Base-by-base conservation (phyloP, 1,140 invertebrate genomes). In the Euura lappo region DNA sequence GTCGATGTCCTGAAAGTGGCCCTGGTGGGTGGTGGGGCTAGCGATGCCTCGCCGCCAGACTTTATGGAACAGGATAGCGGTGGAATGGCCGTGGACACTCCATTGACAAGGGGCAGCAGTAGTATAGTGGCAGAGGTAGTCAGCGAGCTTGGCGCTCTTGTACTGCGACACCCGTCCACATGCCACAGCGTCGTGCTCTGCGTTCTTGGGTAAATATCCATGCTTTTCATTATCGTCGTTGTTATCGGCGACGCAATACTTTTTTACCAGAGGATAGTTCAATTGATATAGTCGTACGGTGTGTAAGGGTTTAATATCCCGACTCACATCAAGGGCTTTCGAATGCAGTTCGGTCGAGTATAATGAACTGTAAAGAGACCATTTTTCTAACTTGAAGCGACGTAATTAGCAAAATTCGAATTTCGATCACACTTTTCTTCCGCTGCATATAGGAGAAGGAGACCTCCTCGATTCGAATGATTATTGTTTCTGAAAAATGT, bases 1-100 rank as follows among this genome's bases (percentile, higher is more conserved):
- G 83, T 97, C 5, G 95, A 96, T 75, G 90, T 97, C 1, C 82
- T 97, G 0, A 94, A 94, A 88, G 91, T 94, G 10, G 88, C 88
- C 5, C 80, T 92, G 0, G 88, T 92, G 46, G 90, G 90, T 47
- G 90, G 89, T 45, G 87, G 86, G 0, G 81, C 87, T 5, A 86
- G 81, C 44, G 85, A 86, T 7, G 90, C 88, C 11, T 71, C 84
- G 0, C 85, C 87, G 73, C 83, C 84, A 5, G 91, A 90, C 73
- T 89, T 88, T 6, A 93, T 93, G 90, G 93, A 93, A 80, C 92
- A 92, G 47, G 93, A 94, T 65, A 87, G 81, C 2, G 86, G 86
- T 2, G 90, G 92, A 71, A 89, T 90, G 80, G 90, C 89, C 11
- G 90, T 92, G 77, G 90, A 91, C 80, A 88, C 89, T 69, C 89